Base-by-base conservation (phyloP, 1,140 invertebrate species). In the Brachionus asplanchnoidis region DNA sequence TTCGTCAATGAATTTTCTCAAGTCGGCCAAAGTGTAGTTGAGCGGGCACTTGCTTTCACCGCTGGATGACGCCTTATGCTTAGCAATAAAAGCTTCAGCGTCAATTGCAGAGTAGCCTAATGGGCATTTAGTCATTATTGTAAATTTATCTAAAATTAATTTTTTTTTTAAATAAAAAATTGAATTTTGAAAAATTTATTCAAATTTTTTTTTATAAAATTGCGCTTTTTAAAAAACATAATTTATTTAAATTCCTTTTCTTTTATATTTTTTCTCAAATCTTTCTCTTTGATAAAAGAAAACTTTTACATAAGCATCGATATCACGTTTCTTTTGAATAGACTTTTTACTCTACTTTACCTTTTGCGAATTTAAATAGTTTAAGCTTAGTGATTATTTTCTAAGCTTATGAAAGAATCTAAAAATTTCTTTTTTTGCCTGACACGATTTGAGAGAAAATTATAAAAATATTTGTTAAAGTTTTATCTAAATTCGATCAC, bases 1-100 rank as follows among this genome's bases (percentile, higher is more conserved):
- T 28, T 68, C 32, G n/a, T 65, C 56, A 65, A 68, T 68, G 66
- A 68, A 68, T 32, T 68, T 68, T 26, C 66, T 9, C 66, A 68
- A 14, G 32, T 68, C 66, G n/a, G 8, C 66, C 66, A 68, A 32
- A 12, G 26, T 40, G 53, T 60, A 60, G 53, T 20, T 20, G 8
- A 60, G 53, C 9, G 53, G 53, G 9, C 53, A 60, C 20, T 60
- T 60, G 53, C n/a, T 60, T 23, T 60, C 0, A 40, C 32, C 66
- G n/a, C 66, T 32, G 1, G 66, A n/a, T 2, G 66, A 32, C 8
- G 32, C 26, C n/a, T 68, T 1, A 68, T 68, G 66, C 32, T 68
- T 68, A 12, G 66, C 66, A 32, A 68, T 68, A 68, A 68, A 68
- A 0, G 9, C 26, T 23, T 68, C 66, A 17, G 66, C 66, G n/a